A percentile compares a stretch with the other conserved stretches of the same genome.
Conservation (phyloP, 2,113 vertebrate species). For the Phylloscopus whistleri region DNA sequence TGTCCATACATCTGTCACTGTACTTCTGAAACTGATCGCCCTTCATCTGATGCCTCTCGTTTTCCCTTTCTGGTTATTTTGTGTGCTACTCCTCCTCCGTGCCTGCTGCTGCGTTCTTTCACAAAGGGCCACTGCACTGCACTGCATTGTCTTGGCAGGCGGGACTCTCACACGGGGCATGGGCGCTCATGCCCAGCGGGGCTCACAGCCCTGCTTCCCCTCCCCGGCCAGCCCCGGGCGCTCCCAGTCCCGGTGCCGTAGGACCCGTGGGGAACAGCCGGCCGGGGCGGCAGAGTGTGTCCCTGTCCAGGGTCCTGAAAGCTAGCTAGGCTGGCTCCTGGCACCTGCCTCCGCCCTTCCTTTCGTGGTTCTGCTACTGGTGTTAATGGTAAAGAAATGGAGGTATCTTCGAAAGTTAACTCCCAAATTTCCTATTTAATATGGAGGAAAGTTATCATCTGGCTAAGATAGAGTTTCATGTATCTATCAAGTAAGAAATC, state of each 20-base stretch:
- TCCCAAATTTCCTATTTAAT: slow-evolving; percentile 20
- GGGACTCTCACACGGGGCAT: background rate
- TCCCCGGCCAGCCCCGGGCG: rapidly evolving
- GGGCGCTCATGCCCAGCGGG: background rate
- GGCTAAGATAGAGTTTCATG: background rate
- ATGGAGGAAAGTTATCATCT: background rate
- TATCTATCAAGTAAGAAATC: background rate
- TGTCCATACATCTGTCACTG: background rate
- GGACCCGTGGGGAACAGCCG: rapidly evolving
- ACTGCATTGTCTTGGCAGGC: background rate
- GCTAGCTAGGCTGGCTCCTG: background rate
- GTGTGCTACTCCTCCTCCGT: background rate
- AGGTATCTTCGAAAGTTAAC: background rate
- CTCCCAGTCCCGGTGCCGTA: rapidly evolving
- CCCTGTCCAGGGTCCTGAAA: slow-evolving; percentile 74
- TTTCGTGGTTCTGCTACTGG: background rate
- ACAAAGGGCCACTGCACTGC: background rate
- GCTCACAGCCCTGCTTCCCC: rapidly evolving
- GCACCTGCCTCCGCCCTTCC: background rate
- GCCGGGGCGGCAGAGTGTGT: rapidly evolving
- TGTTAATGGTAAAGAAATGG: background rate
- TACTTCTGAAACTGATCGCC: background rate
- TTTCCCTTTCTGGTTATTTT: background rate
- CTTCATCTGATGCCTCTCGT: background rate
- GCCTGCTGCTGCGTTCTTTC: background rate